These are phyloP conservation scores for Saccopteryx leptura DNA, from an alignment of 2,113 vertebrate genomes.

Conservation along the genomic window DNA sequence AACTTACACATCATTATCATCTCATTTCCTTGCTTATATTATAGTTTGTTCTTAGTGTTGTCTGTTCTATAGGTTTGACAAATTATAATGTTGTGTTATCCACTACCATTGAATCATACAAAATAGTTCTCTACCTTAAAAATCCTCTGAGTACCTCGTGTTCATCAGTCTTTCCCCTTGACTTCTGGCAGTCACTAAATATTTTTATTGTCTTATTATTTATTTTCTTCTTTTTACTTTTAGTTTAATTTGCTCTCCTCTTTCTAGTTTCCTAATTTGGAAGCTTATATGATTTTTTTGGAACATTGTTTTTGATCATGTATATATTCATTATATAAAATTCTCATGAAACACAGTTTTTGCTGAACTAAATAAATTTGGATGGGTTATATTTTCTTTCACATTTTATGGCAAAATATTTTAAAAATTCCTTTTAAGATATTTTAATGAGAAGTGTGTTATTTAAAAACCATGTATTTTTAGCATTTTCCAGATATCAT, in stretches of 20 bases:
- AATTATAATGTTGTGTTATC: neutral
- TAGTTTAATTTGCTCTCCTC: too few species aligned
- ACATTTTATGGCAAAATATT: neutral
- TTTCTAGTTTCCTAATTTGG: too few species aligned
- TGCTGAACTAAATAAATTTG: neutral
- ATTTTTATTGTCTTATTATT: neutral
- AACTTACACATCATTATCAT: neutral
- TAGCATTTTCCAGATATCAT: neutral
- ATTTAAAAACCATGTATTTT: neutral
- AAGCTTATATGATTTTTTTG: neutral
- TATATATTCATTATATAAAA: neutral
- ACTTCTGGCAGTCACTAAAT: neutral
- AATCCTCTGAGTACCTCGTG: neutral
- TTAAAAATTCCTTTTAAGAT: neutral
- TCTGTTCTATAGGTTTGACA: neutral
- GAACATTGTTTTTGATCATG: neutral
- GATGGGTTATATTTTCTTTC: neutral
- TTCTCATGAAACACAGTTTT: neutral
- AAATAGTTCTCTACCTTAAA: neutral
- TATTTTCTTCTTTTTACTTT: too few species aligned
- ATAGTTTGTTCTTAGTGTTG: neutral
- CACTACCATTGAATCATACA: neutral
- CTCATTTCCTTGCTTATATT: neutral
- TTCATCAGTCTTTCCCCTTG: neutral
- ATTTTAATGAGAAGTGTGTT: neutral